Evolutionary conservation across 2,797 vertebrate species (phyloP).

Genomic region (Austrolebias charrua): DNA sequence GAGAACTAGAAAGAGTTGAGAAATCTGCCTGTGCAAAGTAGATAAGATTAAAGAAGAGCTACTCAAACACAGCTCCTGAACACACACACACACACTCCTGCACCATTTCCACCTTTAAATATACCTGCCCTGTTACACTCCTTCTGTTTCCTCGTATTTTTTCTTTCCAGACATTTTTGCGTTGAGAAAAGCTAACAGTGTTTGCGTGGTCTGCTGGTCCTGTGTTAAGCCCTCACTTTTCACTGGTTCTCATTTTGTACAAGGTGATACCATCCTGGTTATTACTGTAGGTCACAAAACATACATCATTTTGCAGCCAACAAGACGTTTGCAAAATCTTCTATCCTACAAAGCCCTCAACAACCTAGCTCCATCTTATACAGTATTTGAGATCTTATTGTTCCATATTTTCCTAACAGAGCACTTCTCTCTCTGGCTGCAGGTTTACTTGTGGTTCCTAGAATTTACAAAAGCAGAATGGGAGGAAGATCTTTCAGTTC

Average conservation of each 20-base stretch:
- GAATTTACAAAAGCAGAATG: too few relatives aligned
- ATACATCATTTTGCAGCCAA: too few relatives aligned
- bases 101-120: constrained; percentile 33
- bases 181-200: neutral
- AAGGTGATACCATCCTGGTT: neutral
- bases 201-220: too few relatives aligned
- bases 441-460: too few relatives aligned
- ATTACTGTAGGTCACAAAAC: neutral
- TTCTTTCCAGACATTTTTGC: constrained; percentile 3
- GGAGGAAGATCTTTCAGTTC: too few relatives aligned
- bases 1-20: constrained; percentile 40
- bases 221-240: too few relatives aligned
- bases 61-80: neutral
- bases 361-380: too few relatives aligned
- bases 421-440: too few relatives aligned
- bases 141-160: constrained; percentile 22
- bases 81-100: neutral
- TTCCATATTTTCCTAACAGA: too few relatives aligned
- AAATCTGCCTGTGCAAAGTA: constrained; percentile 63
- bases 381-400: too few relatives aligned
- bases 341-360: too few relatives aligned
- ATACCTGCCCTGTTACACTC: constrained; percentile 19
- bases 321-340: too few relatives aligned
- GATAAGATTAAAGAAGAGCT: constrained; percentile 70
- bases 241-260: neutral